Evolutionary conservation across 1,140 invertebrate species (phyloP).

Genomic region (Ephestia elutella): DNA sequence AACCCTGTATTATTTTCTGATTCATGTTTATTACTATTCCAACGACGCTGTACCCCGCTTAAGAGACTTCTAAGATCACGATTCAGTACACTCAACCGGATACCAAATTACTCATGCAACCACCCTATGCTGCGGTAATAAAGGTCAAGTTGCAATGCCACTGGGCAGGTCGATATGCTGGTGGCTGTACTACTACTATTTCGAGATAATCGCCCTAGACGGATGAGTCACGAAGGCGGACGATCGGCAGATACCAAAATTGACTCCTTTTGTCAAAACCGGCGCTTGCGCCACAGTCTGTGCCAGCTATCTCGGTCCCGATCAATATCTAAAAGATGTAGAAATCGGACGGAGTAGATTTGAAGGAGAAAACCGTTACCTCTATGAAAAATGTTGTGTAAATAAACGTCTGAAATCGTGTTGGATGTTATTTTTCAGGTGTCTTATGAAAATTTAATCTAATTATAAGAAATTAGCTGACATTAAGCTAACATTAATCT

Average conservation of each 20-base stretch:
- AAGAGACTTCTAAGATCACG: slow-evolving; percentile 31
- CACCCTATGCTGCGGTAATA: too few species aligned
- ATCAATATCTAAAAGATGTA: slow-evolving; percentile 11
- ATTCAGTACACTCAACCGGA: slow-evolving; percentile 6
- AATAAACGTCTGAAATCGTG: too few species aligned
- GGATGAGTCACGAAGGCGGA: slow-evolving; percentile 48
- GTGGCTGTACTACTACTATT: slow-evolving; percentile 29
- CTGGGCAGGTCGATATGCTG: too few species aligned
- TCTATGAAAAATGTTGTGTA: too few species aligned
- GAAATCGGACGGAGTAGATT: not conserved
- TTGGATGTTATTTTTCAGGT: slow-evolving; percentile 10
- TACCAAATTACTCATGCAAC: too few species aligned
- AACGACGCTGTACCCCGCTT: not conserved
- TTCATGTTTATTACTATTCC: not conserved
- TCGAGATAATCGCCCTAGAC: slow-evolving; percentile 43
- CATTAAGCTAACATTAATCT: too few species aligned
- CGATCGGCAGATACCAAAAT: slow-evolving; percentile 39
- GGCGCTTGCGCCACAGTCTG: slow-evolving; percentile 9
- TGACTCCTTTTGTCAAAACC: slow-evolving; percentile 48
- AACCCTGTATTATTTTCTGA: not conserved
- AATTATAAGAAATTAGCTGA: too few species aligned
- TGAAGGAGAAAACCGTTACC: too few species aligned
- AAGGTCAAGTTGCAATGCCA: too few species aligned
- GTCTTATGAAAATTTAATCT: too few species aligned
- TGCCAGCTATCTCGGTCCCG: not conserved